phyloP scores from a whole-genome alignment of 2,113 vertebrate genomes.

The Chaetops frenatus region DNA sequence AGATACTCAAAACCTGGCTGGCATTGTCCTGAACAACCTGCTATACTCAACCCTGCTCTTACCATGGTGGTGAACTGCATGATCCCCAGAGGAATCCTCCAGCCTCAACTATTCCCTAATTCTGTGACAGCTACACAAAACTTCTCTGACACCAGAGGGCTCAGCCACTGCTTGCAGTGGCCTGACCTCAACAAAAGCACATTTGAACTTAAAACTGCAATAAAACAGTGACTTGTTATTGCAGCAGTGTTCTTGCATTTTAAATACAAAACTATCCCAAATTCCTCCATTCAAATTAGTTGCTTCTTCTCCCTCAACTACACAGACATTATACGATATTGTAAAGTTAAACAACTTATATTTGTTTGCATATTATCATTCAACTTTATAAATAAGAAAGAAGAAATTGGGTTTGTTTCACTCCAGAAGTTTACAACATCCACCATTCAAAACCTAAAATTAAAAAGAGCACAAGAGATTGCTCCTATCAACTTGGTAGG shows the following conservation, averaged over 20 bases:
- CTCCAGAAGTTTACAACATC: neutral
- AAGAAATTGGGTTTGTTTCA: neutral
- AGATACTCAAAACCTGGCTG: neutral
- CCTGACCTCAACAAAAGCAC: neutral
- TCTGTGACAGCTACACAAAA: neutral
- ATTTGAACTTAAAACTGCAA: neutral
- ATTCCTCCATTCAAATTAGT: neutral
- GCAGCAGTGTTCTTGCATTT: neutral
- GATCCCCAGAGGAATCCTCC: neutral
- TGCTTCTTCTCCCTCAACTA: neutral
- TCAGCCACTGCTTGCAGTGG: neutral
- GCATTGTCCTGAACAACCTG: neutral
- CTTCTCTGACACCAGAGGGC: neutral
- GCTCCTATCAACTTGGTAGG: neutral
- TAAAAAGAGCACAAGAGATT: neutral
- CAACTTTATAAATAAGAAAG: neutral
- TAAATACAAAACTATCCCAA: neutral
- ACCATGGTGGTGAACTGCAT: neutral
- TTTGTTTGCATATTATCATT: neutral
- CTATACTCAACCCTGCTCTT: neutral
- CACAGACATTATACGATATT: accelerated
- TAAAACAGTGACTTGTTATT: neutral
- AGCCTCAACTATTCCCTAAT: neutral
- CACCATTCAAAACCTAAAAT: neutral
- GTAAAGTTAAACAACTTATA: neutral